A percentile compares a stretch with the other conserved stretches of the same genome.
Evolutionary conservation across 2,113 vertebrate genomes (phyloP).

Genomic region (Dermatemys mawii): DNA sequence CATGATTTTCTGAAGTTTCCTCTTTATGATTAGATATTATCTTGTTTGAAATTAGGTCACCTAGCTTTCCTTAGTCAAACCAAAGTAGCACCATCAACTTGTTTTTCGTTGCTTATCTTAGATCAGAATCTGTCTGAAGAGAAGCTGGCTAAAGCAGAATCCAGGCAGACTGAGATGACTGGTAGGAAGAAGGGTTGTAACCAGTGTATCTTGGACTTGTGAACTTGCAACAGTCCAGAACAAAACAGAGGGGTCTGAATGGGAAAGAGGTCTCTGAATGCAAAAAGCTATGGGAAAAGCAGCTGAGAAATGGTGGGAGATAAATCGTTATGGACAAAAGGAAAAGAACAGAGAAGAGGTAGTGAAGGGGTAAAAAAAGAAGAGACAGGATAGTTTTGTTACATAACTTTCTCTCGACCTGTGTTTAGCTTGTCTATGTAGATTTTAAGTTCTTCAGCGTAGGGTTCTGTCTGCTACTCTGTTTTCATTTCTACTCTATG

Average conservation of each 20-base stretch:
- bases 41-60: neutral
- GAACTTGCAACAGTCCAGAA: accelerated
- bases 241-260: neutral
- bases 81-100: neutral
- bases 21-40: neutral
- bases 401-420: neutral
- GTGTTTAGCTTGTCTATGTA: neutral
- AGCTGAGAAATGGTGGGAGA: neutral
- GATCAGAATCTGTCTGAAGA: neutral
- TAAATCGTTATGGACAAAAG: neutral
- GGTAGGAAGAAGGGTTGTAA: neutral
- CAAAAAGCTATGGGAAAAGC: neutral
- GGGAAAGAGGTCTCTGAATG: neutral
- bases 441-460: neutral
- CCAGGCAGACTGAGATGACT: neutral
- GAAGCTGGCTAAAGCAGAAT: neutral
- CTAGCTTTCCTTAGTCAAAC: neutral
- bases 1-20: neutral
- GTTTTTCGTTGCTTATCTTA: neutral
- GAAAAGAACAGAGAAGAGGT: neutral
- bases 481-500: no score
- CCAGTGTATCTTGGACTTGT: neutral
- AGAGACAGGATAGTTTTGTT: neutral
- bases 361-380: neutral
- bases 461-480: neutral